Conservation (phyloP, 2,797 vertebrate genomes). For the Clarias platycephalus region DNA sequence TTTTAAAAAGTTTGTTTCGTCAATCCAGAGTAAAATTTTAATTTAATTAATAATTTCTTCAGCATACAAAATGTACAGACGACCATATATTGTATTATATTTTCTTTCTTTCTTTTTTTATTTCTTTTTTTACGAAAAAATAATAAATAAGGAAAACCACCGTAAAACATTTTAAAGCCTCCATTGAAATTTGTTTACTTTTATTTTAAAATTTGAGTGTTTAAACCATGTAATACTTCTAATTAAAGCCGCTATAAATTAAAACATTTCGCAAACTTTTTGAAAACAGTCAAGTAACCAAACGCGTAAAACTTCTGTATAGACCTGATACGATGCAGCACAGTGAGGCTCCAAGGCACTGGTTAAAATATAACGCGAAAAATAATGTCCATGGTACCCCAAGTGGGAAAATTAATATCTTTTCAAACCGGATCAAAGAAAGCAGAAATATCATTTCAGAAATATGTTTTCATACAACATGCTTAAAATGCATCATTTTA, state of each 20-base stretch:
- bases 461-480: too few species aligned
- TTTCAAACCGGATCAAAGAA: constrained; percentile 61
- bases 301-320: constrained; percentile 62
- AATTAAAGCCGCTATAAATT: background rate
- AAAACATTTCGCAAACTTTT: background rate
- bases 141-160: too few species aligned
- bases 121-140: background rate
- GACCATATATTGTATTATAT: background rate
- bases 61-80: background rate
- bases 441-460: background rate
- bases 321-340: constrained; percentile 76
- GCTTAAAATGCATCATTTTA: background rate
- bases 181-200: background rate
- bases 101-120: too few species aligned
- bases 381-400: constrained; percentile 74
- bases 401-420: constrained; percentile 68
- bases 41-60: background rate
- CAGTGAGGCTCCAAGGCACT: constrained; percentile 36
- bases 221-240: background rate
- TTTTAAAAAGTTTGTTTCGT: background rate
- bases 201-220: background rate
- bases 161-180: background rate
- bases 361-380: constrained; percentile 70
- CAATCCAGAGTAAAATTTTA: background rate
- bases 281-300: background rate